These are phyloP conservation scores for Aelia acuminata DNA, from an alignment of 2,888 invertebrate genomes.

Conservation along the genomic window DNA sequence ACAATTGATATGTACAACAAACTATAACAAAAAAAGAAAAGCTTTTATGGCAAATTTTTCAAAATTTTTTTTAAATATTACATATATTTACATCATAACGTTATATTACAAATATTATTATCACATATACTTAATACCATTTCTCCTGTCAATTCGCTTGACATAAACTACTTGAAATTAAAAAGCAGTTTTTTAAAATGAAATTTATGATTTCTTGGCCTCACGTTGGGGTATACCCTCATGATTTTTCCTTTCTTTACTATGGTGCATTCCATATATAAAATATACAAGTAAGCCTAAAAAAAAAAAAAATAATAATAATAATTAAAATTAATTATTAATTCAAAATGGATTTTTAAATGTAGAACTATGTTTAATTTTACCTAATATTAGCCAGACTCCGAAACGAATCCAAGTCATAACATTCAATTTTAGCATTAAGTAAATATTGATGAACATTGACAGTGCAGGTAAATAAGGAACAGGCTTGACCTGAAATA, in stretches of 20 bases:
- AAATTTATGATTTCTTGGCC: conserved; percentile 6
- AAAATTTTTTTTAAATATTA: background rate
- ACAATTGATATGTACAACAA: background rate
- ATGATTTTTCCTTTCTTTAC: conserved; percentile 17
- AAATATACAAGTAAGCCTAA: background rate
- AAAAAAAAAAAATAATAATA: background rate
- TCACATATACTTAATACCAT: background rate
- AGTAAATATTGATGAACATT: conserved; percentile 88
- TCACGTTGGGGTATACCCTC: background rate
- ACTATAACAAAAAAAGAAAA: background rate
- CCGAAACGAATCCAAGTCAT: conserved; percentile 91
- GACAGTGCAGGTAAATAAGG: conserved; percentile 88
- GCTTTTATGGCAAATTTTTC: background rate
- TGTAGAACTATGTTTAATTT: conserved; percentile 66
- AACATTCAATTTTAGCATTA: conserved; percentile 89
- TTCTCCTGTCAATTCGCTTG: background rate
- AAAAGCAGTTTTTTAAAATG: background rate
- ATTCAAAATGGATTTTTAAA: background rate
- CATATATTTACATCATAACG: background rate
- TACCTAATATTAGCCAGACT: conserved; percentile 87
- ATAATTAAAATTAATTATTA: background rate
- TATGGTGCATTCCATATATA: conserved; percentile 5
- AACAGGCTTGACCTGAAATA: conserved; percentile 84
- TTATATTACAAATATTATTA: background rate
- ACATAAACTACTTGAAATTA: background rate